phyloP scores from a whole-genome alignment of 2,113 vertebrate species.

The Panurus biarmicus region DNA sequence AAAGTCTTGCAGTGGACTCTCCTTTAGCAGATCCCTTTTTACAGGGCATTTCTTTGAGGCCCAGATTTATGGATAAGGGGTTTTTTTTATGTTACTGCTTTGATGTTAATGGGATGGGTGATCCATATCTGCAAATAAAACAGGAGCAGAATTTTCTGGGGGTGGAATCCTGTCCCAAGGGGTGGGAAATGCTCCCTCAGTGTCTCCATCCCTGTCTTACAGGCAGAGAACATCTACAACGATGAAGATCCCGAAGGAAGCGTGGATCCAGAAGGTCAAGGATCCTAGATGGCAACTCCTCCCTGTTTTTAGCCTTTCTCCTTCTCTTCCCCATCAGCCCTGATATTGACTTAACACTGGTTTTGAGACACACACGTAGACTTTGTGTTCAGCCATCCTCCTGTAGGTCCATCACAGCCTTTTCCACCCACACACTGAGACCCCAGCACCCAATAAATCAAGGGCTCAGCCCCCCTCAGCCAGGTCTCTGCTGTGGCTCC shows the following conservation, averaged over 20 bases:
- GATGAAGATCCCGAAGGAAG: conserved; percentile 96
- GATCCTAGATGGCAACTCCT: conserved; percentile 64
- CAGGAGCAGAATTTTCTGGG: neutral
- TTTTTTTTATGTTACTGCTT: neutral
- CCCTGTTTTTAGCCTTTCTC: conserved; percentile 34
- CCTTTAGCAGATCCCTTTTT: neutral
- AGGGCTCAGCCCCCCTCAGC: conserved; percentile 31
- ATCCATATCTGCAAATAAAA: neutral
- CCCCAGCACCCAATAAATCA: neutral
- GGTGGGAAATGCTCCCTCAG: neutral
- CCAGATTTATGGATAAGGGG: accelerated
- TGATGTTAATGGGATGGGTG: neutral
- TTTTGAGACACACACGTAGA: conserved; percentile 69
- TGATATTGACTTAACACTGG: conserved; percentile 68
- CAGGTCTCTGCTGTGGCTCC: neutral
- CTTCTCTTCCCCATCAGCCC: conserved; percentile 56
- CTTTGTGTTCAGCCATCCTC: conserved; percentile 56
- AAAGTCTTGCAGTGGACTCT: neutral
- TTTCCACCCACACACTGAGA: conserved; percentile 17
- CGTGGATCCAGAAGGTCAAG: conserved; percentile 89
- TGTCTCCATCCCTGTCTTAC: neutral
- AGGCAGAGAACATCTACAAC: conserved; percentile 99
- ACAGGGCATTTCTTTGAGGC: neutral
- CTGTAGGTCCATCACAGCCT: conserved; percentile 29
- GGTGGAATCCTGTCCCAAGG: neutral